These are phyloP conservation scores for Cephus spinipes DNA, from an alignment of 2,888 invertebrate genomes.

Conservation along the genomic window DNA sequence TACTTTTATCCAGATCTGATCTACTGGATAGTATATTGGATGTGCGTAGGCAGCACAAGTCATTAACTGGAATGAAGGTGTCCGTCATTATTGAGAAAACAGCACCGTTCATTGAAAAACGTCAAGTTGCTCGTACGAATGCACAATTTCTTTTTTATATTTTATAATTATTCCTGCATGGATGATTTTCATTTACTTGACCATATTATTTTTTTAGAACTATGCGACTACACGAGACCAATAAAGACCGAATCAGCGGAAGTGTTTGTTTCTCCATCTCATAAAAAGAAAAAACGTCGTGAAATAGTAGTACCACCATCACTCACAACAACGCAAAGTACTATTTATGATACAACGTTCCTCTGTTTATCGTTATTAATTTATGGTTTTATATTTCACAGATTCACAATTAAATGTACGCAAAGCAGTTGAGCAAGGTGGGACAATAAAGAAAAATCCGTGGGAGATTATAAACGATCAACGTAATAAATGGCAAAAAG, in stretches of 20 bases:
- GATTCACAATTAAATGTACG: not conserved
- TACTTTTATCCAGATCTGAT: slow-evolving; percentile 36
- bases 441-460: not conserved
- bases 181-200: not conserved
- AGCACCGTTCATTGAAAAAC: slow-evolving; percentile 26
- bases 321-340: not conserved
- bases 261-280: not conserved
- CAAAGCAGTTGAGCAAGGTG: not conserved
- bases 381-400: not conserved
- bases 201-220: not conserved
- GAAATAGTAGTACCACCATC: not conserved
- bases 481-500: slow-evolving; percentile 28
- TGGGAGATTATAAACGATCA: not conserved
- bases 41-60: slow-evolving; percentile 40
- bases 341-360: not conserved
- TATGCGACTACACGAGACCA: not conserved
- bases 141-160: not conserved
- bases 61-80: slow-evolving; percentile 36
- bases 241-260: not conserved
- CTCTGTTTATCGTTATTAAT: not conserved
- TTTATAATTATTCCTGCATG: not conserved
- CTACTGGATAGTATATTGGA: slow-evolving; percentile 38
- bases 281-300: not conserved
- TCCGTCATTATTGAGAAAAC: slow-evolving; percentile 38
- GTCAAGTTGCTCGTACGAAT: slow-evolving; percentile 24